Base-by-base conservation (phyloP, 1,140 invertebrate genomes). In the Drosophila azteca region DNA sequence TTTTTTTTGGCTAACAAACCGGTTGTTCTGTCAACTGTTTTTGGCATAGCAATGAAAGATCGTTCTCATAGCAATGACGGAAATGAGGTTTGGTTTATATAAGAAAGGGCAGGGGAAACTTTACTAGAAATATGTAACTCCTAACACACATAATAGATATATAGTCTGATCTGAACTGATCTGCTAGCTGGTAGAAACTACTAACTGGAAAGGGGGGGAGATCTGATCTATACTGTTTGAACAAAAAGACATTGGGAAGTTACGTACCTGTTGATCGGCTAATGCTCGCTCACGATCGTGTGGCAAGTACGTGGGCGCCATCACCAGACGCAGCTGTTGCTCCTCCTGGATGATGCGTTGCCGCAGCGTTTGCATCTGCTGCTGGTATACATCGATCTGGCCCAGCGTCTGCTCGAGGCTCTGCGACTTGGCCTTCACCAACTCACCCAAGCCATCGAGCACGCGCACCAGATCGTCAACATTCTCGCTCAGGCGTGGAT, bases 221-320 rank as follows among this genome's bases (percentile, higher is more conserved):
- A 20, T 35, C 26, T 50, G 22, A n/a, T 60, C 39, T 22, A 52
- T n/a, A 51, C 62, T 13, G 6, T 29, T 29, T 13, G 44, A 35
- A 44, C 69, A 55, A 61, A 64, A 61, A 64, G 58, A 63, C 48
- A 49, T 4, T 39, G 35, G 53, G 53, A 44, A 31, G 49, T 79
- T 72, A 94, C 97, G 95, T 97, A 99, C 98, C 95, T 97, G 96
- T 94, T 98, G 97, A 91, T 98, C 96, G 87, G 95, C 93, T 64
- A 95, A 93, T 90, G 97, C 96, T 83, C 95, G 95, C 79, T 98
- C 97, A 80, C 96, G 94, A 85, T 98, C 96, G 63, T 95, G 95
- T 53, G 96, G 95, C 91, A 95, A 93, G 93, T 96, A 95, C 73
- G 95, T 95, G 45, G 97, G 95, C 92, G 96, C 95, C 90, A 96